Evolutionary conservation across 2,113 vertebrate genomes (phyloP), one percentile per base, ranked within the genome.

Genomic region (Xyliphius kryptos): DNA sequence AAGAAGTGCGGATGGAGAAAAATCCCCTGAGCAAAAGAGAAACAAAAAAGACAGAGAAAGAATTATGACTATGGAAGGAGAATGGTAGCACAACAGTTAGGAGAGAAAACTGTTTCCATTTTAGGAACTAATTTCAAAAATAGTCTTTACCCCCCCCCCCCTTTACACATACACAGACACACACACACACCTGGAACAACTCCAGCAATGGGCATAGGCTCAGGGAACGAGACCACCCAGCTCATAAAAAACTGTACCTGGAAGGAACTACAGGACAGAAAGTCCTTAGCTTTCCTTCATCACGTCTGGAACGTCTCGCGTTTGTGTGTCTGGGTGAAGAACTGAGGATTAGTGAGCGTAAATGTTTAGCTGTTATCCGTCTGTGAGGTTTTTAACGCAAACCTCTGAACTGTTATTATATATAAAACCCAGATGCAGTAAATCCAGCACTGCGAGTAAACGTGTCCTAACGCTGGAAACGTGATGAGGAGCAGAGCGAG

Each of bases 221-320:
- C 3, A 41, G 40, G 40, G 40, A 41, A 4, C 16, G 52, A 58
- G 61, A 64, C 67, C 67, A 69, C 67, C 67, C 67, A 53, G 67
- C 46, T 57, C 60, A 63, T 16, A 21, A 12, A 20, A 46, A 51
- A 50, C 63, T 58, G 37, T 17, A 17, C 46, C 9, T 69, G 61
- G 61, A 44, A 69, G 44, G 52, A 32, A 57, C 55, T 63, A 43
- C 52, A 63, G n/a, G 9, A 16, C 48, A n/a, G 15, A 52, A 53
- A 67, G 10, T 11, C 40, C 13, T 41, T 3, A 41, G 40, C 40
- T 12, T 14, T 41, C 5, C 2, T 11, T 14, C 9, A 41, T 41
- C 40, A 11, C 10, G 40, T 41, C 40, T 41, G 40, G 1, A 41
- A 41, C 2, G 40, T 11, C 40, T 41, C 2, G 9, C 10, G 40